Conservation (phyloP, 2,113 vertebrate species). For the Ellobius talpinus region DNA sequence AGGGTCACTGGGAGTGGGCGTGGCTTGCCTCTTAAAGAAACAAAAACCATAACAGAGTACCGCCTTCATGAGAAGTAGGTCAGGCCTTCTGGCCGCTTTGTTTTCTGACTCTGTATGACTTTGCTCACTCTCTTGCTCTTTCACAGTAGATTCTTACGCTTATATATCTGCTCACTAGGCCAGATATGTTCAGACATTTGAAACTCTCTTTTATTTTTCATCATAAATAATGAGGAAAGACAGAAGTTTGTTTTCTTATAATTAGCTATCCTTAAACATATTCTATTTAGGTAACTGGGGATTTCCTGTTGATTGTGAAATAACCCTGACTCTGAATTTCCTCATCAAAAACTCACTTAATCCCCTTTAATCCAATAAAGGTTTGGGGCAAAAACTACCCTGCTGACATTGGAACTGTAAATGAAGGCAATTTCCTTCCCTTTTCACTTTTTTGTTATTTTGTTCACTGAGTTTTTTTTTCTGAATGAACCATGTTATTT, state of each 20-base stretch:
- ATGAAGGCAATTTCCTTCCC: not conserved
- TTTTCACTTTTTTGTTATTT: not conserved
- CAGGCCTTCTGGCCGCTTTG: not conserved
- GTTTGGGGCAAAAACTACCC: not conserved
- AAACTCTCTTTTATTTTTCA: not conserved
- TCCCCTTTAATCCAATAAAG: not conserved
- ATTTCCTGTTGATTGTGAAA: not conserved
- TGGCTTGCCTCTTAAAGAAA: too few species aligned
- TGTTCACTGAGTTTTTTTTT: not conserved
- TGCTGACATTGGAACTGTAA: not conserved
- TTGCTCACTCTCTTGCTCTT: accelerated
- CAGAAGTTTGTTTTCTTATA: not conserved
- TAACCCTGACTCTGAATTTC: not conserved
- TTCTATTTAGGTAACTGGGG: not conserved
- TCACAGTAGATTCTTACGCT: not conserved
- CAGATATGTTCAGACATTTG: not conserved
- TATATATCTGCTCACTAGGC: not conserved
- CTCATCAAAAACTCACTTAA: not conserved
- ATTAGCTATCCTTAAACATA: not conserved
- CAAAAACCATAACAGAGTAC: too few species aligned
- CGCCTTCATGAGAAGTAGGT: not conserved
- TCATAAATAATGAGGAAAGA: not conserved
- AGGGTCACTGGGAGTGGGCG: too few species aligned
- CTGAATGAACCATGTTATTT: not conserved
- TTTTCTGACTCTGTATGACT: not conserved